A percentile compares a stretch with the other conserved stretches of the same genome.
Evolutionary conservation across 2,797 vertebrate genomes (phyloP).

Genomic region (Limosa lapponica): DNA sequence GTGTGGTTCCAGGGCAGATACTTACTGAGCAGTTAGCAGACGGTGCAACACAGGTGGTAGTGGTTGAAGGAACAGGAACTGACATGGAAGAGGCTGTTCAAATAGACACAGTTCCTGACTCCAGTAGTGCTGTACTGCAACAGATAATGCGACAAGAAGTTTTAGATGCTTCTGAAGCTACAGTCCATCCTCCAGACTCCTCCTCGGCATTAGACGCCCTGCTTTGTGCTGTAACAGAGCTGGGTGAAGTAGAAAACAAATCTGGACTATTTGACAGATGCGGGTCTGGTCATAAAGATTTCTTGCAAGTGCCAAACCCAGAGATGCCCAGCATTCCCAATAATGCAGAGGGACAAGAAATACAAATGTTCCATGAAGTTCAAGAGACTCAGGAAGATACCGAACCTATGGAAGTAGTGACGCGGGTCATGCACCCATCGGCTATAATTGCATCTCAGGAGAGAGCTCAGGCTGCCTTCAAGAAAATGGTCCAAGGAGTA

Average conservation of each 20-base stretch:
- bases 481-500: constrained; percentile 90
- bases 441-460: constrained; percentile 72
- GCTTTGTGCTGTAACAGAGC: constrained; percentile 92
- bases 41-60: constrained; percentile 87
- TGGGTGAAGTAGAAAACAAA: constrained; percentile 83
- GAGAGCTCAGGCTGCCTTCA: constrained; percentile 78
- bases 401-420: constrained; percentile 78
- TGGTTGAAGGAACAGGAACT: constrained; percentile 82
- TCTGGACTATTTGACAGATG: constrained; percentile 37
- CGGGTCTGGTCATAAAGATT: constrained; percentile 56
- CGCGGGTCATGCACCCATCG: constrained; percentile 78
- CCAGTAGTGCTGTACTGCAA: constrained; percentile 64
- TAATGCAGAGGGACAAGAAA: constrained; percentile 42
- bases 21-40: constrained; percentile 74
- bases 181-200: constrained; percentile 78
- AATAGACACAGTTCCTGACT: constrained; percentile 52
- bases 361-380: constrained; percentile 70
- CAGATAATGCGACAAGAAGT: constrained; percentile 78
- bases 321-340: constrained; percentile 32
- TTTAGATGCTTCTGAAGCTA: constrained; percentile 65
- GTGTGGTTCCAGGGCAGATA: constrained; percentile 73
- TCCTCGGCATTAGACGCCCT: constrained; percentile 91
- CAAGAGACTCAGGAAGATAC: constrained; percentile 52
- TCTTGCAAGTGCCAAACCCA: constrained; percentile 64
- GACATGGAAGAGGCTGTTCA: constrained; percentile 57